Evolutionary conservation across 1,140 invertebrate genomes (phyloP), one percentile per base, ranked within the genome.

Genomic region (Brachionus asplanchnoidis): DNA sequence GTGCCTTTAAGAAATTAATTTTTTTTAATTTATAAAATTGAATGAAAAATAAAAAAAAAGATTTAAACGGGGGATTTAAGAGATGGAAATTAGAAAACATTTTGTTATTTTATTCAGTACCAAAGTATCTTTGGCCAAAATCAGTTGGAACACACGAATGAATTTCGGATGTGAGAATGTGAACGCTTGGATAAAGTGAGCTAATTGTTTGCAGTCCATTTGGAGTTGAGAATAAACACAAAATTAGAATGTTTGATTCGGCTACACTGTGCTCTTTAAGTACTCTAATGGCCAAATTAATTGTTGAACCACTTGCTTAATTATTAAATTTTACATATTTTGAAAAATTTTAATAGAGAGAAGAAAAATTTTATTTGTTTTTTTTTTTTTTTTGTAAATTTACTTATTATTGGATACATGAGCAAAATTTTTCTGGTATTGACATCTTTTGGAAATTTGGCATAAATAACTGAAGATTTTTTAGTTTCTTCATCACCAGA

Each of bases 401-500:
- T 87, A 93, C 95, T 96, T 95, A 98, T 97, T 80, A 98, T 98
- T 20, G 97, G 97, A 90, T 98, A 99, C 95, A 99, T 96, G 0
- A 99, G 92, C n/a, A 99, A 91, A 14, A 92, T 95, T 91, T 97
- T 95, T 86, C 96, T 91, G 65, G 93, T 91, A 1, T 93, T 91
- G 86, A 99, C 97, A 89, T 99, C 97, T 87, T 97, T 95, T 1
- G 97, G 97, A 89, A 99, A 97, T 89, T 98, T 95, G 5, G 97
- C 96, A 91, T 99, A 99, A 1, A 99, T 95, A 20, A 99, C 96
- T 89, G 93, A 93, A 9, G 97, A 96, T 89, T 97, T 95, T 86
- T 98, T 96, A 0, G 95, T 98, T 86, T 98, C 96, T 46, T 93
- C 93, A 91, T 98, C 95, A 87, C 94, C 97, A 56, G 46, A 36